These are phyloP conservation scores for Chloroceryle aenea DNA, from an alignment of 2,113 vertebrate genomes.

Conservation along the genomic window DNA sequence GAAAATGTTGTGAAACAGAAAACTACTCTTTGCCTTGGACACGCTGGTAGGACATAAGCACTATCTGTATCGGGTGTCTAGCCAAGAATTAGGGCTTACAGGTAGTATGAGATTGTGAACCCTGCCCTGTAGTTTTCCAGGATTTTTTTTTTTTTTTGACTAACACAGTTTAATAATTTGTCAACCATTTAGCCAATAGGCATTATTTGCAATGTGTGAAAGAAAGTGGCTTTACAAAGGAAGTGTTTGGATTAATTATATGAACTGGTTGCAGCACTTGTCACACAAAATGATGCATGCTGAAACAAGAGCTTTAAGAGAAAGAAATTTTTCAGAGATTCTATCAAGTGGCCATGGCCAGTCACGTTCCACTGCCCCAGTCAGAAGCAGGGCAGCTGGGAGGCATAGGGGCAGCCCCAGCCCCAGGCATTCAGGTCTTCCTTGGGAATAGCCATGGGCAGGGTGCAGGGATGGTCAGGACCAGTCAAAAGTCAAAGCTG, in stretches of 20 bases:
- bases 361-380: neutral
- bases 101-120: neutral
- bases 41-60: neutral
- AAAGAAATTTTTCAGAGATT: neutral
- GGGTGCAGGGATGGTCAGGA: neutral
- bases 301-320: neutral
- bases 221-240: neutral
- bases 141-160: neutral
- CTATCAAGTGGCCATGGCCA: neutral
- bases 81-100: neutral
- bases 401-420: neutral
- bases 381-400: neutral
- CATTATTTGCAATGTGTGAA: neutral
- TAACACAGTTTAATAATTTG: neutral
- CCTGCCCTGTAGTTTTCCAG: neutral
- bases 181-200: neutral
- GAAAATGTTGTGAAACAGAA: conserved; percentile 3
- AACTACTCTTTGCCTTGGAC: neutral
- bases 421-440: neutral
- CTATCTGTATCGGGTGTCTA: neutral
- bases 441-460: neutral
- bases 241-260: neutral
- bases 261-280: rapidly evolving
- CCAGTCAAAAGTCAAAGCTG: neutral
- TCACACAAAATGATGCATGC: neutral